Percentiles rank a stretch among this genome's conserved stretches.
Conservation (phyloP, 2,113 vertebrate genomes). For the Delphinapterus leucas region DNA sequence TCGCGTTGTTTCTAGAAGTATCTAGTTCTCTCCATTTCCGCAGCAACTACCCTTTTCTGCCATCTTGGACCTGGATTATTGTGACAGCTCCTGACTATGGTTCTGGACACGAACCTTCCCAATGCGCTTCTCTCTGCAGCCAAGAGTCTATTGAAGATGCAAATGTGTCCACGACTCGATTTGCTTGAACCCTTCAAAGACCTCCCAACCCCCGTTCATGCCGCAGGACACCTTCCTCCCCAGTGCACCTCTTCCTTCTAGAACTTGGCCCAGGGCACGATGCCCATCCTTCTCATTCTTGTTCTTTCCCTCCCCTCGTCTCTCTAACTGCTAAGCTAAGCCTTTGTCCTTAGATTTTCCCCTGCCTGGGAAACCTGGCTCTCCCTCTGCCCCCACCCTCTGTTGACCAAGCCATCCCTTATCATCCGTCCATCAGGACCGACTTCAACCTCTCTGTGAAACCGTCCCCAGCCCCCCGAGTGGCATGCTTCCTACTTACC, state of each 20-base stretch:
- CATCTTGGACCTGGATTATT: neutral
- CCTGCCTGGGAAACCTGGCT: neutral
- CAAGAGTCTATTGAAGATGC: no score
- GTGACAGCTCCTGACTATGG: accelerated
- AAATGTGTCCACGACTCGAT: neutral
- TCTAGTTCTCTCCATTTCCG: neutral
- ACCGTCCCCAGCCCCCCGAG: accelerated
- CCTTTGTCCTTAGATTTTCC: neutral
- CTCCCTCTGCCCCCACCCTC: neutral
- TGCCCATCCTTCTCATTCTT: neutral
- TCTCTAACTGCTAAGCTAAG: neutral
- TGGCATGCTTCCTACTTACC: accelerated
- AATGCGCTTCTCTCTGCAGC: neutral
- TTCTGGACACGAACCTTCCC: neutral
- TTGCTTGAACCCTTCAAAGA: neutral
- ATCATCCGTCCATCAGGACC: neutral
- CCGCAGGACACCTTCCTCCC: neutral
- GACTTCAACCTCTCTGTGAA: no score
- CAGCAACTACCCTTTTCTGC: neutral
- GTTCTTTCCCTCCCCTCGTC: no score
- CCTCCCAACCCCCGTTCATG: accelerated
- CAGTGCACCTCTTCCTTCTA: accelerated
- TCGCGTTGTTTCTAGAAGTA: neutral
- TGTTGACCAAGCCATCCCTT: neutral
- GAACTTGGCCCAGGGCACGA: accelerated